Evolutionary conservation across 2,113 vertebrate genomes (phyloP).

Genomic region (Oncorhynchus tshawytscha): DNA sequence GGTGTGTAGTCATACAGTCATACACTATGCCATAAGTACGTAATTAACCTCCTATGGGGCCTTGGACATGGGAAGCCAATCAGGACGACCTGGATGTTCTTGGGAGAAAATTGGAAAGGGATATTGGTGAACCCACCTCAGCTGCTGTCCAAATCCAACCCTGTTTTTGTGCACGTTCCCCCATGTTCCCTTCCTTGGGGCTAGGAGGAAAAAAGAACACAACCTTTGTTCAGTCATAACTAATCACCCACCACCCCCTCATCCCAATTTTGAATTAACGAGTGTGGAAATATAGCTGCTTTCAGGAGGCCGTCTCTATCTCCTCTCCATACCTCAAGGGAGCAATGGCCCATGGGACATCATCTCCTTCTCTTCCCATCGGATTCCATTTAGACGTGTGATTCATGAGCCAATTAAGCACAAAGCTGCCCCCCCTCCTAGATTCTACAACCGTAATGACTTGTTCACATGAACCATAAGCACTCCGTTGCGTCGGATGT

Average conservation of each 20-base stretch:
- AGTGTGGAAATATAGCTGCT: background rate
- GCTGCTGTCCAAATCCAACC: constrained; percentile 15
- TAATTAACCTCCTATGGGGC: constrained; percentile 33
- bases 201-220: background rate
- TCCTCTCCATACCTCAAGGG: background rate
- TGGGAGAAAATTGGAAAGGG: constrained; percentile 5
- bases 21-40: constrained; percentile 4
- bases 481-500: too few relatives aligned
- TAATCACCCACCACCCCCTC: background rate
- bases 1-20: background rate
- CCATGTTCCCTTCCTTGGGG: background rate
- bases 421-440: constrained; percentile 13
- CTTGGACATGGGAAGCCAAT: background rate
- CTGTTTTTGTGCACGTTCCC: background rate
- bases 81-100: too few relatives aligned
- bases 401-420: constrained; percentile 57
- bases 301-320: background rate
- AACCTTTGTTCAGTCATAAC: background rate
- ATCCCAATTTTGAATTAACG: constrained; percentile 1
- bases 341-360: constrained; percentile 10
- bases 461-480: too few relatives aligned
- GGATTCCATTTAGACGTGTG: constrained; percentile 46
- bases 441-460: background rate
- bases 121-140: constrained; percentile 7
- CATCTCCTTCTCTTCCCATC: constrained; percentile 19